Percentiles rank a stretch among this genome's conserved stretches.
Conservation (phyloP, 2,797 vertebrate genomes). For the Microctenopoma lineatum region DNA sequence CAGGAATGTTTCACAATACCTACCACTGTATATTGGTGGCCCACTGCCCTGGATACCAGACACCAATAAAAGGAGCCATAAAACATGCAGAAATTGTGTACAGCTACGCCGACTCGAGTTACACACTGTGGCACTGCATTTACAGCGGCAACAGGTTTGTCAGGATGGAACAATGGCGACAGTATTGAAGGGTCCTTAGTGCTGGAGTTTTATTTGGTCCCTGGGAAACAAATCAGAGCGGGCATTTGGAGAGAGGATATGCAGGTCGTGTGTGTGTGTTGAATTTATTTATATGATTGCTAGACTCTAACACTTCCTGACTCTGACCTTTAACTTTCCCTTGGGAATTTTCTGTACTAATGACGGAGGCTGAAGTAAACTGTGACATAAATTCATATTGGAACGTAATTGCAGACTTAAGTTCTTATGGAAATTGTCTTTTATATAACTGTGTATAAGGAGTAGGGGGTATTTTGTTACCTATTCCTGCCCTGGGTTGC, state of each 20-base stretch:
- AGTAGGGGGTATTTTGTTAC: not conserved
- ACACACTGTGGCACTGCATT: slow-evolving; percentile 42
- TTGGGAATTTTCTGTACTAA: slow-evolving; percentile 28
- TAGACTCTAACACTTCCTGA: slow-evolving; percentile 61
- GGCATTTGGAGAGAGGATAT: slow-evolving; percentile 32
- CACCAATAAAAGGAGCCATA: slow-evolving; percentile 61
- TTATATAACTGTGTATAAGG: not conserved
- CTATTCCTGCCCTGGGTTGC: not conserved
- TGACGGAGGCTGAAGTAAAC: slow-evolving; percentile 28
- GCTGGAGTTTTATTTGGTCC: slow-evolving; percentile 65
- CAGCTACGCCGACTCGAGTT: slow-evolving; percentile 46
- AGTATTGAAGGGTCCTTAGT: slow-evolving; percentile 61
- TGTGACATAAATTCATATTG: slow-evolving; percentile 12
- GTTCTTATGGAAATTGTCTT: not conserved
- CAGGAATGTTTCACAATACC: slow-evolving; percentile 21
- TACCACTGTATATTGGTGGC: slow-evolving; percentile 53
- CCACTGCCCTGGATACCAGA: slow-evolving; percentile 57
- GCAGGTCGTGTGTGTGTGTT: slow-evolving; percentile 6
- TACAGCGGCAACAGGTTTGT: slow-evolving; percentile 52
- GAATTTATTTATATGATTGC: slow-evolving; percentile 52
- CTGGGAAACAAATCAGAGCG: slow-evolving; percentile 47
- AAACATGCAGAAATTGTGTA: slow-evolving; percentile 46
- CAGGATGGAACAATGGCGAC: slow-evolving; percentile 65
- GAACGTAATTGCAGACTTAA: not conserved
- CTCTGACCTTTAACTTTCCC: slow-evolving; percentile 52